These are phyloP conservation scores for Drosophila gunungcola DNA, from an alignment of 1,140 invertebrate genomes.

Conservation along the genomic window DNA sequence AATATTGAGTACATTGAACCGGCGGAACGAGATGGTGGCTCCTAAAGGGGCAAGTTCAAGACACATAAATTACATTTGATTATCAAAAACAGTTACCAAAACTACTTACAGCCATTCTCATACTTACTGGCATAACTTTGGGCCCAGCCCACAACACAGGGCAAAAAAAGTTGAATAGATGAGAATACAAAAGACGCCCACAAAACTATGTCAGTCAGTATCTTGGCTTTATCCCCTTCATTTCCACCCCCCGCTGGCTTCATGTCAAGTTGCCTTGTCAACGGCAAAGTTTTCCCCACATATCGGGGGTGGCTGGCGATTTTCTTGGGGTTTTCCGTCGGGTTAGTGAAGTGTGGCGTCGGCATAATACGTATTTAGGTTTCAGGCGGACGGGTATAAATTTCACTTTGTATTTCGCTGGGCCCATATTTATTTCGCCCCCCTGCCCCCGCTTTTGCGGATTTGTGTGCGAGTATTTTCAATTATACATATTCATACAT, in stretches of 20 bases:
- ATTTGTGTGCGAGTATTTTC: conserved; percentile 62
- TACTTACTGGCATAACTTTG: conserved; percentile 34
- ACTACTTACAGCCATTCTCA: conserved; percentile 65
- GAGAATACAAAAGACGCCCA: conserved; percentile 64
- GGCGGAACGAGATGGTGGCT: conserved; percentile 14
- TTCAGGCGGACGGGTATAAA: conserved; percentile 64
- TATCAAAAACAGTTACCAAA: conserved; percentile 75
- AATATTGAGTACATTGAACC: conserved; percentile 49
- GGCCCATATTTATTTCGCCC: conserved; percentile 54
- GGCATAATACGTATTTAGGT: conserved; percentile 76
- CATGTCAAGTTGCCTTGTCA: conserved; percentile 62
- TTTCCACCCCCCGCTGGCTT: conserved; percentile 7
- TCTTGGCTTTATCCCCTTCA: conserved; percentile 7
- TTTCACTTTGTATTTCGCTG: conserved; percentile 72
- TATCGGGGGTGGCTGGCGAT: conserved; percentile 17
- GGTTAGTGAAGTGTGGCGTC: conserved; percentile 43
- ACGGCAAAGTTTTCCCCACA: conserved; percentile 62
- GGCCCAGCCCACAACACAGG: conserved; percentile 32
- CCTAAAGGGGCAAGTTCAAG: conserved; percentile 51
- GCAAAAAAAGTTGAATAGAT: conserved; percentile 43
- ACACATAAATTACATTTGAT: conserved; percentile 72
- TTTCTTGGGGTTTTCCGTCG: conserved; percentile 27
- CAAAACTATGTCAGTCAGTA: conserved; percentile 61
- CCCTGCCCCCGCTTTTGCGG: conserved; percentile 9
- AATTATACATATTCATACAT: conserved; percentile 56